Evolutionary conservation across 92 coral and sea anemone species (phyloP).

Genomic region (Parazoanthus atlanticus): DNA sequence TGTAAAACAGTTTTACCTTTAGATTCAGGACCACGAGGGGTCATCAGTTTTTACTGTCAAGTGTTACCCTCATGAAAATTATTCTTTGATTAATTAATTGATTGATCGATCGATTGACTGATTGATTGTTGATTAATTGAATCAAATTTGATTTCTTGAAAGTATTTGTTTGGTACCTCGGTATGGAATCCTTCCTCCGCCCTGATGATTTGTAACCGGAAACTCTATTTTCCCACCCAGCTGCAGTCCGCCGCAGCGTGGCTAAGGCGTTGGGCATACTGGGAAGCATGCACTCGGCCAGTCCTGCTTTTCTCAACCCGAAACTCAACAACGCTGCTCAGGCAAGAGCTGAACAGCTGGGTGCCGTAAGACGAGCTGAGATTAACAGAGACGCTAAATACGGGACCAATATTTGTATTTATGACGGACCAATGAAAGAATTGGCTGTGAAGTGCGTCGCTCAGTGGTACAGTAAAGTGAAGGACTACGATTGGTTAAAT

Average conservation of each 20-base stretch:
- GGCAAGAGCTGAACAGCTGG: constrained; percentile 47
- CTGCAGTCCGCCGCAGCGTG: neutral
- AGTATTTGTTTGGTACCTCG: no score
- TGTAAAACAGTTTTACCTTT: no score
- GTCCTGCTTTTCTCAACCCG: neutral
- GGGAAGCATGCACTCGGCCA: constrained; percentile 34
- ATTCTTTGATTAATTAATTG: no score
- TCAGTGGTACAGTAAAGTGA: constrained; percentile 72
- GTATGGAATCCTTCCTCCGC: neutral
- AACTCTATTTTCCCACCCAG: neutral
- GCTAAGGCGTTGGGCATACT: neutral
- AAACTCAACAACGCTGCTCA: constrained; percentile 38
- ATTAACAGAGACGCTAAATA: constrained; percentile 44
- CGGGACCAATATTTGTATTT: constrained; percentile 61
- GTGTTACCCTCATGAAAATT: no score
- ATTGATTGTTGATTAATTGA: no score
- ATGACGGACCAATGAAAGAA: constrained; percentile 31
- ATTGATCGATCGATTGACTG: no score
- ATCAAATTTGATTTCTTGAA: no score
- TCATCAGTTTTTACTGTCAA: no score
- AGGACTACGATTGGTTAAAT: constrained; percentile 74
- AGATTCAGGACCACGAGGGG: no score
- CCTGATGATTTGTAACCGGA: neutral
- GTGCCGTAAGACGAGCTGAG: constrained; percentile 27
- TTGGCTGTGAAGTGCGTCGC: constrained; percentile 57